phyloP scores from a whole-genome alignment of 2,113 vertebrate genomes.

The Camelus bactrianus region DNA sequence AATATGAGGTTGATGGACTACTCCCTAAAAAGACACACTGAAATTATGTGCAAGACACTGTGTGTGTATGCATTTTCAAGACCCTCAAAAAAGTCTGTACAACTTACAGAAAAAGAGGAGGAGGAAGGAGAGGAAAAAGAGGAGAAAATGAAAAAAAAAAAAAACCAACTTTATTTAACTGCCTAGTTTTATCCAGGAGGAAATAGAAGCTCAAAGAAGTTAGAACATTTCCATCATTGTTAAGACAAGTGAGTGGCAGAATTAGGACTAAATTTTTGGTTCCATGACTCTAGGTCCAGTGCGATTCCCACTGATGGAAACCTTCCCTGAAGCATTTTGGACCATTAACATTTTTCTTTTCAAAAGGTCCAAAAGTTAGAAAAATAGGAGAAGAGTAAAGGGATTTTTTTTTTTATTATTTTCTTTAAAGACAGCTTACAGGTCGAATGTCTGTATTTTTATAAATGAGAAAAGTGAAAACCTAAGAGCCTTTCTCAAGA shows the following conservation, averaged over 20 bases:
- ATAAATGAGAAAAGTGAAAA: neutral
- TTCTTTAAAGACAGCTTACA: neutral
- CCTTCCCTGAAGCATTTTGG: neutral
- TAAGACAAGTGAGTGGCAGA: neutral
- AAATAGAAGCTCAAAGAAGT: neutral
- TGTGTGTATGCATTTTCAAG: neutral
- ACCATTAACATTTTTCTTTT: neutral
- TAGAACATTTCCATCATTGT: neutral
- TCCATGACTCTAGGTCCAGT: neutral
- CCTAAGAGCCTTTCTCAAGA: neutral
- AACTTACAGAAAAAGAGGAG: neutral
- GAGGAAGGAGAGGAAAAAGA: too few relatives aligned
- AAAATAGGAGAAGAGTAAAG: neutral
- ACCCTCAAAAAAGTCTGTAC: neutral
- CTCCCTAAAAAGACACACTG: neutral
- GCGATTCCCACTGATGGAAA: neutral
- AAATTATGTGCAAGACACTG: neutral
- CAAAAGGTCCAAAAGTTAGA: neutral
- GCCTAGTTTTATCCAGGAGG: neutral
- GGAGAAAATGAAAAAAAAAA: neutral
- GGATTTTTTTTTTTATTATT: neutral
- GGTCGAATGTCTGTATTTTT: neutral
- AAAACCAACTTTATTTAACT: neutral
- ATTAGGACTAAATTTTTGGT: neutral
- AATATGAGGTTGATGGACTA: rapidly evolving